Evolutionary conservation across 2,888 invertebrate genomes (phyloP), one percentile per base, ranked within the genome.

Genomic region (Rhorus exstirpatorius): DNA sequence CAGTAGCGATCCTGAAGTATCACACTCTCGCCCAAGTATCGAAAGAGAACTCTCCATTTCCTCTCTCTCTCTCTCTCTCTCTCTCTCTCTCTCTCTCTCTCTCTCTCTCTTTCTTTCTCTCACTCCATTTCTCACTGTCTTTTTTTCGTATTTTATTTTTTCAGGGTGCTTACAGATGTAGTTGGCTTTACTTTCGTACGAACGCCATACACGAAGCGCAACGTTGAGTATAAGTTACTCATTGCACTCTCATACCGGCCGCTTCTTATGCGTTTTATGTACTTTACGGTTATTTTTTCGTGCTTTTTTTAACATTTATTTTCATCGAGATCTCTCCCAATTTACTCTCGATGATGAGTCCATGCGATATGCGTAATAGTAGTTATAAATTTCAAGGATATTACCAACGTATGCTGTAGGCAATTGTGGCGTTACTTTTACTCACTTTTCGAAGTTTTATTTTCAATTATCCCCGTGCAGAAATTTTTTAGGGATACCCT

Each of bases 201-300:
- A 14, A 10, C 12, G n/a, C 6, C 61, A n/a, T n/a, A n/a, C n/a
- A 46, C 26, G 0, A 41, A 21, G 31, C 35, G 10, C 12, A 53
- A 38, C 38, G 31, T 68, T 38, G 38, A 68, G 38, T 53, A 68
- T 53, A 68, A 53, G 38, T 53, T 68, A 53, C 51, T 63, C 51
- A 53, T 74, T 38, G 24, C 1, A 21, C 21, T 41, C 4, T 38
- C 51, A n/a, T n/a, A 46, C n/a, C 38, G 0, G 14, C 24, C 24
- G 35, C 7, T 49, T 46, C 10, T 60, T 8, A 35, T 35, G n/a
- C 19, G 19, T 49, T 51, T 51, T 61, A 60, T 49, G 49, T n/a
- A n/a, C 35, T 38, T 38, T 14, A 44, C 8, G 46, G 60, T 46
- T 4, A 46, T 46, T 8, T 7, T 31, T 44, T 4, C n/a, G 7